phyloP scores from a whole-genome alignment of 2,888 invertebrate genomes.

The Hipparchia sbordonii region DNA sequence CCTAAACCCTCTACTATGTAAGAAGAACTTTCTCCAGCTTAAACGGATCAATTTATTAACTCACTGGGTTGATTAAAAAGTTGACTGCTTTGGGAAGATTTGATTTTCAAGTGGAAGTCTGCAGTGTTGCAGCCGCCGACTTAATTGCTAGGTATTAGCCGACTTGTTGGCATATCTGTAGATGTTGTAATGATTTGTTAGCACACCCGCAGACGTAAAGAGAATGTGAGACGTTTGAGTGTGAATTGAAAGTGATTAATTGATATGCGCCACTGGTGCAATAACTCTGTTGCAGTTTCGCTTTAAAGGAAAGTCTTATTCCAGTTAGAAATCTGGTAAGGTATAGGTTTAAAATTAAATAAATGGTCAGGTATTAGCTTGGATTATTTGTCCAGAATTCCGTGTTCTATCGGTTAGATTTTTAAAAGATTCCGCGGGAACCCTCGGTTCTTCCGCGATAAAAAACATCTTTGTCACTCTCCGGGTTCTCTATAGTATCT shows the following conservation, averaged over 20 bases:
- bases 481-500: too few species aligned
- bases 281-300: conserved; percentile 6
- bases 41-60: too few species aligned
- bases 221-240: conserved; percentile 17
- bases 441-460: too few species aligned
- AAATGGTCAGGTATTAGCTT: neutral
- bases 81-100: neutral
- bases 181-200: conserved; percentile 1
- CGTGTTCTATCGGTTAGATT: too few species aligned
- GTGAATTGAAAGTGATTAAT: conserved; percentile 26
- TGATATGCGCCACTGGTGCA: conserved; percentile 4
- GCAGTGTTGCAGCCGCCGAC: neutral
- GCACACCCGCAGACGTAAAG: conserved; percentile 14
- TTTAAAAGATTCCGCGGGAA: too few species aligned
- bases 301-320: conserved; percentile 10
- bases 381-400: too few species aligned
- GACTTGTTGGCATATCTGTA: conserved; percentile 6
- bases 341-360: neutral
- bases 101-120: neutral
- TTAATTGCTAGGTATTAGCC: neutral
- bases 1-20: too few species aligned
- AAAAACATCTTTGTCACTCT: too few species aligned
- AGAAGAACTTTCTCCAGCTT: too few species aligned
- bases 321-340: neutral
- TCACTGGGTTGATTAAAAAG: too few species aligned